Base-by-base conservation (phyloP, 2,113 vertebrate genomes). In the Xiphophorus couchianus region DNA sequence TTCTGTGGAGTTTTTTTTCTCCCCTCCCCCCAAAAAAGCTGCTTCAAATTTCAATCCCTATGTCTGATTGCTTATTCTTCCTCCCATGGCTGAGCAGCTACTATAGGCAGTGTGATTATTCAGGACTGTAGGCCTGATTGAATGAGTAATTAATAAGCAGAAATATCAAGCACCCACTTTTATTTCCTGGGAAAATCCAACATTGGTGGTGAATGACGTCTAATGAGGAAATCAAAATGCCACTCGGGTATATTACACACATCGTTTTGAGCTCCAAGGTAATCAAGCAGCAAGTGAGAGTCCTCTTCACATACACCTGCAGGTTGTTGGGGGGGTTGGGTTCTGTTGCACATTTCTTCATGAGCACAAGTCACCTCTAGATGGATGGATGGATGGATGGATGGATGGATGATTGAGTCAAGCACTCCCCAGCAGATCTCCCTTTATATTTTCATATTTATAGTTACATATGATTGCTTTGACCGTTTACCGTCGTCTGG, bases 191-290 rank as follows among this genome's bases (percentile, higher is more conserved):
- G 58, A 76, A 78, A 88, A 63, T 29, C 75, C 68, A 67, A 66
- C 22, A 71, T 31, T n/a, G 62, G 73, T 83, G 74, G 66, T 78
- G 66, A 83, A 72, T 76, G 73, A 77, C 71, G 74, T 39, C 39
- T 78, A 73, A 71, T 63, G 37, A 76, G 84, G 31, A 29, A 71
- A 60, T 76, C 54, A 31, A 39, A 80, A 72, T 25, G 64, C 7
- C 67, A 63, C 54, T 66, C 69, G 27, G 29, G 71, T 29, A 62
- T 67, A 70, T 83, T 72, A 83, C 67, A 69, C 66, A 60, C 54
- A 37, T 67, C 74, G 76, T 69, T 29, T 29, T 67, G 39, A 62
- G 69, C 51, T 71, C 33, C 69, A 64, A 66, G 73, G 22, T 76
- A 48, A 69, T 74, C 19, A 77, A 62, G 17, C 19, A 25, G 51